These are phyloP conservation scores for Helobdella robusta DNA, from an alignment of 2,888 invertebrate genomes.

Conservation along the genomic window DNA sequence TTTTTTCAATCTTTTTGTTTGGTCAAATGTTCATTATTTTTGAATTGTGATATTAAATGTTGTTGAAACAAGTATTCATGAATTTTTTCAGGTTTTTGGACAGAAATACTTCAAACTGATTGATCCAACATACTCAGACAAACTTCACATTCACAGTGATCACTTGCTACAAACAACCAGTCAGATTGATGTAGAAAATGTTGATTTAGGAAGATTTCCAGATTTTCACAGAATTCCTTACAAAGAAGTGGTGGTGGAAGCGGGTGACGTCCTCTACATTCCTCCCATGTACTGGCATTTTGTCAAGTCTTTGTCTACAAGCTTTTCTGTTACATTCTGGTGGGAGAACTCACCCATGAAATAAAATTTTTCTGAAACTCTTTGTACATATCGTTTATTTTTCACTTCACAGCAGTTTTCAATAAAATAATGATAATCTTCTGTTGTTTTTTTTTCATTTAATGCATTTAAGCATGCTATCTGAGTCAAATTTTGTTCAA, in stretches of 20 bases:
- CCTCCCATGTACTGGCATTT: constrained; percentile 97
- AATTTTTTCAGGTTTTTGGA: constrained; percentile 62
- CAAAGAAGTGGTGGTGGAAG: constrained; percentile 63
- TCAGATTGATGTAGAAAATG: constrained; percentile 71
- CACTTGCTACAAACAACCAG: constrained; percentile 78
- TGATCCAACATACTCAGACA: constrained; percentile 60
- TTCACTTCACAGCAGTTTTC: neutral
- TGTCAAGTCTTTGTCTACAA: constrained; percentile 73
- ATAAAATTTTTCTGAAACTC: too few relatives aligned
- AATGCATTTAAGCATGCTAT: too few relatives aligned
- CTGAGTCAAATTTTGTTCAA: too few relatives aligned
- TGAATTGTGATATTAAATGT: too few relatives aligned
- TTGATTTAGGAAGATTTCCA: constrained; percentile 66
- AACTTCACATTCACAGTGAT: constrained; percentile 68
- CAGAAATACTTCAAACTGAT: constrained; percentile 78
- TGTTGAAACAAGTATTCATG: too few relatives aligned
- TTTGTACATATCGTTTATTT: neutral
- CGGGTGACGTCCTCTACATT: constrained; percentile 84
- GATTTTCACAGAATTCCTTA: constrained; percentile 53
- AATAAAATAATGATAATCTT: too few relatives aligned
- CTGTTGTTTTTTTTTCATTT: too few relatives aligned
- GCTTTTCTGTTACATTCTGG: constrained; percentile 97
- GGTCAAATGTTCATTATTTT: too few relatives aligned
- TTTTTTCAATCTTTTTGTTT: too few relatives aligned
- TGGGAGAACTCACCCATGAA: too few relatives aligned